Evolutionary conservation across 2,113 vertebrate species (phyloP), one percentile per base, ranked within the genome.

Genomic region (Macaca nemestrina): DNA sequence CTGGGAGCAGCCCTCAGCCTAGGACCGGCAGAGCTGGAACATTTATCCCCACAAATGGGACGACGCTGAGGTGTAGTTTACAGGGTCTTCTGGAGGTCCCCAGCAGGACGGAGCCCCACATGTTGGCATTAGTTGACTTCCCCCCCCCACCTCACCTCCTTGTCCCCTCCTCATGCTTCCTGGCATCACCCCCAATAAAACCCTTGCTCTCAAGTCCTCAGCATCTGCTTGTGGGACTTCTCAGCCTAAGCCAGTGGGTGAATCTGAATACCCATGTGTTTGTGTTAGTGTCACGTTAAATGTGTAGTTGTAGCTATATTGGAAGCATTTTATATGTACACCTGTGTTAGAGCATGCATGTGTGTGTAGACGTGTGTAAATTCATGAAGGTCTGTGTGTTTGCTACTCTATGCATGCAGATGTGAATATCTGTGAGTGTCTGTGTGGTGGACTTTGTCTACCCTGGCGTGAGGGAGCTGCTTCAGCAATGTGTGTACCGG

Each of bases 61-160:
- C 3, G 20, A 1, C 13, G 6, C 22, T 9, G 43, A 25, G 18
- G n/a, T 6, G 0, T 25, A 6, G 4, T 16, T 68, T 10, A 0
- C 2, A 0, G 30, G 0, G 1, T 73, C 23, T 59, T 52, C 30
- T 18, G 43, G 86, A 35, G 32, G 52, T 23, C 52, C 48, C 59
- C 9, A 40, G 78, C 1, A 3, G 64, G 70, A 48, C 32, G 0
- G 30, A 48, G 35, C 61, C 35, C 68, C 35, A 14, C 11, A 35
- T 23, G 5, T n/a, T 0, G 18, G 7, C 23, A 2, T 88, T 4
- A 9, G 8, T 8, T 9, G 55, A 40, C n/a, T 11, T 17, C 13
- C 40, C n/a, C 27, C 12, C 18, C 35, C 13, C 6, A 1, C 17
- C 40, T 68, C 40, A 13, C 48, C 11, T 35, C 64, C 73, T 25